These are phyloP conservation scores for Euglossa dilemma DNA, from an alignment of 1,140 invertebrate species.

Conservation along the genomic window DNA sequence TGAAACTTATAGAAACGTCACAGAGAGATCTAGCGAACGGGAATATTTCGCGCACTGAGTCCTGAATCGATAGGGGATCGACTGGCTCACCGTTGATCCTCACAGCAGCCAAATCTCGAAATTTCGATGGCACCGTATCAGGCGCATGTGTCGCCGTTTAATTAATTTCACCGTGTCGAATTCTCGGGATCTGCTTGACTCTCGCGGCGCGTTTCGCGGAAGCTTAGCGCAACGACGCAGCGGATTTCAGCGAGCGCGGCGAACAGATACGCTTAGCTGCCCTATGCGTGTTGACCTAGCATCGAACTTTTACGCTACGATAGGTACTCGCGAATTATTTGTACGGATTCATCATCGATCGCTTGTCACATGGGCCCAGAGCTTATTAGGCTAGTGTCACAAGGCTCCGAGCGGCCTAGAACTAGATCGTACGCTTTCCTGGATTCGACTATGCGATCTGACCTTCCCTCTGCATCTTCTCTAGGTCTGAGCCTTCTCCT, in stretches of 20 bases:
- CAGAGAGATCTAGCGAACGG: too few relatives aligned
- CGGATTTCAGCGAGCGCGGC: conserved; percentile 33
- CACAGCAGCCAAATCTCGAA: conserved; percentile 81
- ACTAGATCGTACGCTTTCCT: conserved; percentile 69
- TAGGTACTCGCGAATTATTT: conserved; percentile 71
- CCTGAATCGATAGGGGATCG: background rate
- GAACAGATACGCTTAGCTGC: conserved; percentile 7
- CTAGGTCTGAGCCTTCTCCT: background rate
- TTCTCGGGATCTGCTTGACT: background rate
- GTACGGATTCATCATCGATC: conserved; percentile 82
- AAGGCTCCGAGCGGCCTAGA: conserved; percentile 77
- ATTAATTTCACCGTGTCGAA: background rate
- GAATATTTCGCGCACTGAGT: too few relatives aligned
- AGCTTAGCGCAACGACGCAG: conserved; percentile 12
- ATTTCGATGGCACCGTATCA: conserved; percentile 78
- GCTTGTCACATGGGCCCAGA: conserved; percentile 73
- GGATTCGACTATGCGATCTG: conserved; percentile 6
- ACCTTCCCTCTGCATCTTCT: background rate
- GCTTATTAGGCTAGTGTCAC: conserved; percentile 80
- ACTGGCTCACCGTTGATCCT: conserved; percentile 47
- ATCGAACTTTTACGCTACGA: conserved; percentile 55
- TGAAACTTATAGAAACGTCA: too few relatives aligned
- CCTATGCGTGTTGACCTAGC: conserved; percentile 69
- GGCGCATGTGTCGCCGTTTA: conserved; percentile 72
- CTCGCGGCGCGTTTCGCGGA: conserved; percentile 18